These are phyloP conservation scores for Acanthopagrus latus DNA, from an alignment of 2,797 vertebrate species.

Conservation along the genomic window DNA sequence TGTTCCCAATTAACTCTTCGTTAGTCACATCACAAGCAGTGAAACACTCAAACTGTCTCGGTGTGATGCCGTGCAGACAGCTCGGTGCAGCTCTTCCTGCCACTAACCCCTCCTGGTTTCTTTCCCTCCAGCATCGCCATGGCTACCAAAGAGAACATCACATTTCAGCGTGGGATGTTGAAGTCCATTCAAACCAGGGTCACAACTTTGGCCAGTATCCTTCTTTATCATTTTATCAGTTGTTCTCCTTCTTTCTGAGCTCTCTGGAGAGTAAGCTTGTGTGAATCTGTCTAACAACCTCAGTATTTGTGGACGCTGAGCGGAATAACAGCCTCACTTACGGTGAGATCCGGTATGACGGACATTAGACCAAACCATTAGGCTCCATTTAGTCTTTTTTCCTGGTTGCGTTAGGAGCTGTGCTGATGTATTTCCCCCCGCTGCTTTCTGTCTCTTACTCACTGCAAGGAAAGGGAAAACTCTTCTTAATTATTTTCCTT, in stretches of 20 bases:
- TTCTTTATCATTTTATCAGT: constrained; percentile 70
- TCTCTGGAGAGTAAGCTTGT: background rate
- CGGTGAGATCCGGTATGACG: constrained; percentile 14
- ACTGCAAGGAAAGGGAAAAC: constrained; percentile 30
- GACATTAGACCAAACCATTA: constrained; percentile 14
- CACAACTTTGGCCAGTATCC: constrained; percentile 99
- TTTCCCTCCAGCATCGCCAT: constrained; percentile 92
- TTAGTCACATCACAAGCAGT: constrained; percentile 22
- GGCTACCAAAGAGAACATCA: constrained; percentile 99
- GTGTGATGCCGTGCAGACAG: constrained; percentile 29
- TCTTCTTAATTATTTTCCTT: constrained; percentile 75
- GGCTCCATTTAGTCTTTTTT: constrained; percentile 29
- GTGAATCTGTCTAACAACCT: background rate
- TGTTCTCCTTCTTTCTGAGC: background rate
- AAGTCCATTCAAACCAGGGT: constrained; percentile 97
- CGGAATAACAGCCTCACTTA: constrained; percentile 10
- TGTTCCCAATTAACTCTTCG: too few species aligned
- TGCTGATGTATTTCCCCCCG: constrained; percentile 42
- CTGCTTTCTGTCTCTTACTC: constrained; percentile 43
- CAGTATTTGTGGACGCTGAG: background rate
- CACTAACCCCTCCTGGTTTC: constrained; percentile 44
- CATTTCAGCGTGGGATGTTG: constrained; percentile 94
- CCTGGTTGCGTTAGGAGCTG: constrained; percentile 8
- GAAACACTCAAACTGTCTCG: constrained; percentile 29
- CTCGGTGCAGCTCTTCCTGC: constrained; percentile 12